Evolutionary conservation across 2,888 invertebrate species (phyloP), one percentile per base, ranked within the genome.

Genomic region (Drosophila kuntzei): DNA sequence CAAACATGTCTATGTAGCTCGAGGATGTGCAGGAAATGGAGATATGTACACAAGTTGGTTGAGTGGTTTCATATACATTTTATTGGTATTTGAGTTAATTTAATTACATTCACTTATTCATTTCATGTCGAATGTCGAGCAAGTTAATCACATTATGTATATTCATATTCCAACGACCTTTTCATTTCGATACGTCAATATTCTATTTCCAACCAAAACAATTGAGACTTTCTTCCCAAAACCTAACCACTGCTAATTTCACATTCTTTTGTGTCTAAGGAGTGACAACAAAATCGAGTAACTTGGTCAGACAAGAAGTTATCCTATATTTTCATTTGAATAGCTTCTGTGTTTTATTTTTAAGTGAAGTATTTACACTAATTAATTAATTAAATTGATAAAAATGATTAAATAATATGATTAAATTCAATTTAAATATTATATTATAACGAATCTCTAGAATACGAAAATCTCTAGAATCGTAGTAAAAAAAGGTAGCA

Each of bases 21-120:
- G n/a, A n/a, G 2, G 5, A 29, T 11, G 25, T 6, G 3, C 11
- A 12, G 51, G n/a, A 39, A 20, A 53, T 41, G 27, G 53, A 53
- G 27, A 39, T 39, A 36, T 12, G 8, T 43, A 27, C 22, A 22
- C 4, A 22, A n/a, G 16, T 12, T 32, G 12, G 11, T 12, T n/a
- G 16, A 59, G 32, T 29, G 22, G 51, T 11, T 7, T 41, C 25
- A 16, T 14, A 41, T 9, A 9, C 14, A 27, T 65, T 27, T 14
- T 53, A 49, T 46, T 18, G 37, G 37, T 41, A 63, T 44, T 70
- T 49, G 36, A 14, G 7, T 32, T 25, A 59, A 63, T 63, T 68
- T 34, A 58, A 75, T 75, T 64, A 29, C 3, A 25, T 43, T 46
- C 18, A 29, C 12, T 16, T 54, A 36, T 59, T 46, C 43, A 47